Evolutionary conservation across 2,888 invertebrate genomes (phyloP).

Genomic region (Alloscopus bannaensis): DNA sequence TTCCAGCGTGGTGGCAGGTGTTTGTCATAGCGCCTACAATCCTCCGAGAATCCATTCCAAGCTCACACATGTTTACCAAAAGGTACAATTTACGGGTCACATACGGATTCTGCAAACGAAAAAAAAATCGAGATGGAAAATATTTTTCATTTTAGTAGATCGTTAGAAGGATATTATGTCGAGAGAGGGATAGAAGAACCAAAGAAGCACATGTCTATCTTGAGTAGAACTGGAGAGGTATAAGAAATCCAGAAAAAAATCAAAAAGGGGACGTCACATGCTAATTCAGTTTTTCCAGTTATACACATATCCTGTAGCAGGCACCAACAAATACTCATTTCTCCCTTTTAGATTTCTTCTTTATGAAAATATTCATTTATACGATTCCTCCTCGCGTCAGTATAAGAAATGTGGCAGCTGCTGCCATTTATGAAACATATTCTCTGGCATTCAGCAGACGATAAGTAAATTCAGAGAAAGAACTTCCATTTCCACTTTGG

Average conservation of each 20-base stretch:
- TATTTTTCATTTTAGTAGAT: constrained; percentile 44
- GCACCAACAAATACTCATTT: no score
- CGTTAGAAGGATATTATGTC: constrained; percentile 32
- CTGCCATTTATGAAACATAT: constrained; percentile 34
- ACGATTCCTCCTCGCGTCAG: no score
- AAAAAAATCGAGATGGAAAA: constrained; percentile 27
- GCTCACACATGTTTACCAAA: constrained; percentile 77
- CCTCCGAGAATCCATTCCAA: constrained; percentile 70
- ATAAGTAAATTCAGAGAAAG: constrained; percentile 25
- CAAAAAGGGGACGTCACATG: constrained; percentile 48
- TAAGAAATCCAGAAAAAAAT: constrained; percentile 12
- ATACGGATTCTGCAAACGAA: constrained; percentile 75
- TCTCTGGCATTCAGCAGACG: not conserved
- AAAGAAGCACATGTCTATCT: constrained; percentile 26
- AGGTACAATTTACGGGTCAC: constrained; percentile 76
- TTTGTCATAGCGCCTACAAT: constrained; percentile 73
- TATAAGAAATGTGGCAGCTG: constrained; percentile 34
- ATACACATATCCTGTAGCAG: constrained; percentile 14
- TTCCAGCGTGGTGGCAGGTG: constrained; percentile 72
- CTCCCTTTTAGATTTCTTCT: no score
- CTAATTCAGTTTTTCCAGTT: constrained; percentile 43
- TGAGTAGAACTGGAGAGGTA: not conserved
- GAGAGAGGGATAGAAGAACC: constrained; percentile 8
- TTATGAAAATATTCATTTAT: constrained; percentile 16
- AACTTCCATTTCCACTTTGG: constrained; percentile 14